Percentiles rank a stretch among this genome's conserved stretches.
phyloP scores from a whole-genome alignment of 2,888 invertebrate genomes.

The Apotomis turbidana region DNA sequence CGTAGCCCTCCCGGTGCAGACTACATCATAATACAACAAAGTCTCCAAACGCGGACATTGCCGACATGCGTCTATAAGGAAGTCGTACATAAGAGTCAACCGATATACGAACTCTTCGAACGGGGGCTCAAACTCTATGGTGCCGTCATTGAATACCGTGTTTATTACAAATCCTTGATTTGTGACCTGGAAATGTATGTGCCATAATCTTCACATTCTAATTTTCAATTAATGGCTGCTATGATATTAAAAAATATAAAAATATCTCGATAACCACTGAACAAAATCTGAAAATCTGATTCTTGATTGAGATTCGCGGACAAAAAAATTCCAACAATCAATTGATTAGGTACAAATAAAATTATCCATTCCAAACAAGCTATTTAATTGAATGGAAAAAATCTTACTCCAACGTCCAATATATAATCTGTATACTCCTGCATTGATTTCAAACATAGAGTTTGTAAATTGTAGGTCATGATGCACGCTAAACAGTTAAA shows the following conservation, averaged over 20 bases:
- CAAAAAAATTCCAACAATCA: no score
- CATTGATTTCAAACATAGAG: constrained; percentile 91
- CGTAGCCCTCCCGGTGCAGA: constrained; percentile 52
- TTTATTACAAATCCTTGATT: constrained; percentile 88
- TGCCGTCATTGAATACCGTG: constrained; percentile 83
- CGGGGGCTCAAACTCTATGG: constrained; percentile 88
- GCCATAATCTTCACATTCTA: not conserved
- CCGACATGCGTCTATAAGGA: constrained; percentile 89
- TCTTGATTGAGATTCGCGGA: no score
- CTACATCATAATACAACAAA: constrained; percentile 88
- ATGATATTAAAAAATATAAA: no score
- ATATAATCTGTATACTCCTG: constrained; percentile 90
- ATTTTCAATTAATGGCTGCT: no score
- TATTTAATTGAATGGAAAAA: no score
- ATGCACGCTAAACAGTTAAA: constrained; percentile 93
- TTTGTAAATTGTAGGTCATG: constrained; percentile 95
- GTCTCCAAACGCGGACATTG: constrained; percentile 91
- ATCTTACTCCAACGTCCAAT: constrained; percentile 88
- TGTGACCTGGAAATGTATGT: constrained; percentile 73
- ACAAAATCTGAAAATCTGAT: no score
- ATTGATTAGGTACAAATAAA: no score
- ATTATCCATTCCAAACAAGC: no score
- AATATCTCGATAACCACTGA: no score
- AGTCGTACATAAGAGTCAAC: constrained; percentile 88
- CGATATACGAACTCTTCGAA: constrained; percentile 89